phyloP scores from a whole-genome alignment of 2,113 vertebrate genomes.

The Marcusenius ussheri region DNA sequence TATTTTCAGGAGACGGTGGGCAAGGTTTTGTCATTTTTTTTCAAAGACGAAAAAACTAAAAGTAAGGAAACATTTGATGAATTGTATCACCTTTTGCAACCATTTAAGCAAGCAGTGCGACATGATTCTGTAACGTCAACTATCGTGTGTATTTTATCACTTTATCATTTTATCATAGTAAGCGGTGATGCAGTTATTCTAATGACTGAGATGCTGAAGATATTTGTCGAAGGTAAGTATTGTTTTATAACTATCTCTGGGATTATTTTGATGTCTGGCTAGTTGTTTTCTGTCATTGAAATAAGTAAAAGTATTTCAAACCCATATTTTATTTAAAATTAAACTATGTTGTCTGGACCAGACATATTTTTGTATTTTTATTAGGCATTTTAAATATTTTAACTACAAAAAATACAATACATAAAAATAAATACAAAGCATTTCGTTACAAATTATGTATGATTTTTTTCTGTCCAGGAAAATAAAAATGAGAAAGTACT shows the following conservation, averaged over 20 bases:
- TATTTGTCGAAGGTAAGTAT: slow-evolving; percentile 60
- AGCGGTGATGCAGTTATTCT: slow-evolving; percentile 52
- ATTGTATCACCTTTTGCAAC: not conserved
- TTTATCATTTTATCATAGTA: slow-evolving; percentile 26
- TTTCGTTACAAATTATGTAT: too few species aligned
- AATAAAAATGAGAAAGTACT: too few species aligned
- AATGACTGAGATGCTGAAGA: slow-evolving; percentile 57
- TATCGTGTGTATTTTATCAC: not conserved
- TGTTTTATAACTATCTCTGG: not conserved
- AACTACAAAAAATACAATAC: too few species aligned
- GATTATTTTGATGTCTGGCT: not conserved
- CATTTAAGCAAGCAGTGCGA: not conserved
- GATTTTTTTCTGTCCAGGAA: too few species aligned
- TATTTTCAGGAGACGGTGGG: slow-evolving; percentile 49
- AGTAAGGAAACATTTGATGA: slow-evolving; percentile 36
- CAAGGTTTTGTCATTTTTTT: slow-evolving; percentile 53
- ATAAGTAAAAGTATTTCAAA: not conserved
- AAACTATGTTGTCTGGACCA: not conserved
- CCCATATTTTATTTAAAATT: not conserved
- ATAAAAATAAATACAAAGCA: too few species aligned
- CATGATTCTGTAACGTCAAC: not conserved
- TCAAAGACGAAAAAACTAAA: slow-evolving; percentile 62
- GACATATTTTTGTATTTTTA: not conserved
- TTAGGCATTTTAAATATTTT: too few species aligned
- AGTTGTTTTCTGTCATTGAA: not conserved